phyloP scores from a whole-genome alignment of 2,797 vertebrate genomes.

The Apodemus agrarius region DNA sequence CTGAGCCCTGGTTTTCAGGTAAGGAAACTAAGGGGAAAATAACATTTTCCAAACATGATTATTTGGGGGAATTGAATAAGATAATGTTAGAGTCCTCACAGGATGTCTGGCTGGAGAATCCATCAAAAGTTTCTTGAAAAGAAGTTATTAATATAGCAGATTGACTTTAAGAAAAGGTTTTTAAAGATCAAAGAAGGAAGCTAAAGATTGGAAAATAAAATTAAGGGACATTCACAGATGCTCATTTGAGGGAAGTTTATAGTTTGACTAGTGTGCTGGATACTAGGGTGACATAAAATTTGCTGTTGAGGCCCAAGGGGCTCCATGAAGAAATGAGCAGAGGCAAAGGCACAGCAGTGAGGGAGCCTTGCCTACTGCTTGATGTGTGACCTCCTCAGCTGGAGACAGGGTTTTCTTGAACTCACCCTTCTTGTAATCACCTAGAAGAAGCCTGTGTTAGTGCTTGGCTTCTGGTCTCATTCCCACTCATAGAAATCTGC shows the following conservation, averaged over 20 bases:
- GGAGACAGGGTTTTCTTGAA: too few relatives aligned
- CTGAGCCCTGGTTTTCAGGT: neutral
- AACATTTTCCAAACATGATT: neutral
- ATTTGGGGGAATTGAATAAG: neutral
- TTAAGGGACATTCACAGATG: neutral
- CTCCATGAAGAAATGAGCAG: too few relatives aligned
- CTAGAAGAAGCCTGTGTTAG: too few relatives aligned
- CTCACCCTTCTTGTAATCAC: too few relatives aligned
- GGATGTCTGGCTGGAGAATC: neutral
- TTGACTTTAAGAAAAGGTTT: neutral
- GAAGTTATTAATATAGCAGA: neutral
- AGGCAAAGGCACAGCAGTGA: too few relatives aligned
- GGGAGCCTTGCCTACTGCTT: too few relatives aligned
- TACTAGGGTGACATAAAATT: too few relatives aligned
- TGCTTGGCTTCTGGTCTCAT: too few relatives aligned
- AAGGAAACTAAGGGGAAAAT: neutral
- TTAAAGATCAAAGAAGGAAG: neutral
- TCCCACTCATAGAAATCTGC: neutral
- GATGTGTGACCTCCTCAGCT: too few relatives aligned
- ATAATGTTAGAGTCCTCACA: neutral
- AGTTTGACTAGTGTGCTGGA: neutral
- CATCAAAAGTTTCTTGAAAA: neutral
- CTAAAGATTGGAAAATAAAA: neutral
- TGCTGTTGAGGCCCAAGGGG: too few relatives aligned
- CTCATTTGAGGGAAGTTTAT: neutral